A percentile compares a stretch with the other conserved stretches of the same genome.
Evolutionary conservation across 2,888 invertebrate species (phyloP).

Genomic region (Drosophila recens): DNA sequence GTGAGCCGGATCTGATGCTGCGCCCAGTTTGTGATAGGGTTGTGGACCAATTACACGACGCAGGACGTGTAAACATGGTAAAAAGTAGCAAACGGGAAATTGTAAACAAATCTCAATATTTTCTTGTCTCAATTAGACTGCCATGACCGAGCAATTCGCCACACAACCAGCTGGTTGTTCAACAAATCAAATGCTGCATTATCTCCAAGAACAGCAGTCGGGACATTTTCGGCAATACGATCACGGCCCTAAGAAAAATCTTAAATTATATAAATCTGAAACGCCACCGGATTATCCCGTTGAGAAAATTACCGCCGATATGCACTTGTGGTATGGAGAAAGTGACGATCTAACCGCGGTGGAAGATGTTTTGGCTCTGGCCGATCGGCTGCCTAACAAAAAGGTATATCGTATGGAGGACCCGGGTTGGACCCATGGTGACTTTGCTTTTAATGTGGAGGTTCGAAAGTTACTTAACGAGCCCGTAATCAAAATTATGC

Average conservation of each 20-base stretch:
- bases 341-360: constrained; percentile 75
- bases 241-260: constrained; percentile 62
- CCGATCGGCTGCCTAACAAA: constrained; percentile 61
- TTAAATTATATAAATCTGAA: constrained; percentile 57
- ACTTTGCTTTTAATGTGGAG: constrained; percentile 60
- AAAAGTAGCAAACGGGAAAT: not conserved
- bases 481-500: constrained; percentile 69
- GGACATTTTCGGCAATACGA: constrained; percentile 75
- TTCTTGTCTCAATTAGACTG: constrained; percentile 52
- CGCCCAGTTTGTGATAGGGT: constrained; percentile 87
- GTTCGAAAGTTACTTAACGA: constrained; percentile 67
- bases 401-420: constrained; percentile 64
- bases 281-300: constrained; percentile 74
- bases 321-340: constrained; percentile 77
- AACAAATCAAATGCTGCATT: constrained; percentile 79
- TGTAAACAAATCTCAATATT: no score
- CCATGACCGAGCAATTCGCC: constrained; percentile 41
- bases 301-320: constrained; percentile 55
- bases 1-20: constrained; percentile 75
- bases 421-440: constrained; percentile 67
- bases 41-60: constrained; percentile 86
- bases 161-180: constrained; percentile 80
- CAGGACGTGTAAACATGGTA: constrained; percentile 66
- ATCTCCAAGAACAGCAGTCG: constrained; percentile 73
- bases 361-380: constrained; percentile 66